phyloP scores from a whole-genome alignment of 2,113 vertebrate genomes.

The Rhagologus leucostigma region DNA sequence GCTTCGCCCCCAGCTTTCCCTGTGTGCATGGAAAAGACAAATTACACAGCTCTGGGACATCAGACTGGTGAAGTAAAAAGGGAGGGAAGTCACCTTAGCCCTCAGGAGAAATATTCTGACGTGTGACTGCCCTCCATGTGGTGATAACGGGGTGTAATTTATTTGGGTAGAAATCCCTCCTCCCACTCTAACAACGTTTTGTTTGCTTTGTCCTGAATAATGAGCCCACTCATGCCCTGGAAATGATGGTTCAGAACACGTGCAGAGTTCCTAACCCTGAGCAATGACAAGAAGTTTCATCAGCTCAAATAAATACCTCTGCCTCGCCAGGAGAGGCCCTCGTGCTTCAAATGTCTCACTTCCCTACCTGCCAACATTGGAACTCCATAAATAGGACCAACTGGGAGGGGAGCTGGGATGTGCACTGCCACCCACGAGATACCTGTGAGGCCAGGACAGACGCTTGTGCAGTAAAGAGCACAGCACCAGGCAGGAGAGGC shows the following conservation, averaged over 20 bases:
- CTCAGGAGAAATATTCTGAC: not conserved
- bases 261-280: not conserved
- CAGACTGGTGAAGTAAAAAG: not conserved
- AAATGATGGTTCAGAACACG: not conserved
- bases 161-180: constrained; percentile 16
- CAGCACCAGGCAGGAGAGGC: not conserved
- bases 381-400: not conserved
- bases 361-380: constrained; percentile 27
- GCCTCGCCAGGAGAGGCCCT: not conserved
- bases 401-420: not conserved
- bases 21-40: not conserved
- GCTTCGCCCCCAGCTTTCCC: not conserved
- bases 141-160: constrained; percentile 5
- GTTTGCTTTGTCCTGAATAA: constrained; percentile 24
- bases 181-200: not conserved
- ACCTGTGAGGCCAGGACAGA: not conserved
- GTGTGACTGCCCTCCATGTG: not conserved
- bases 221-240: not conserved
- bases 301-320: constrained; percentile 13
- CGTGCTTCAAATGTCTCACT: not conserved
- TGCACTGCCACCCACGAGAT: not conserved
- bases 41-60: not conserved
- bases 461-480: not conserved
- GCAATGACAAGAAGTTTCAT: constrained; percentile 38
- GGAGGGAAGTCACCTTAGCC: not conserved